These are phyloP conservation scores for Myotis daubentonii DNA, from an alignment of 2,797 vertebrate genomes.

Conservation along the genomic window DNA sequence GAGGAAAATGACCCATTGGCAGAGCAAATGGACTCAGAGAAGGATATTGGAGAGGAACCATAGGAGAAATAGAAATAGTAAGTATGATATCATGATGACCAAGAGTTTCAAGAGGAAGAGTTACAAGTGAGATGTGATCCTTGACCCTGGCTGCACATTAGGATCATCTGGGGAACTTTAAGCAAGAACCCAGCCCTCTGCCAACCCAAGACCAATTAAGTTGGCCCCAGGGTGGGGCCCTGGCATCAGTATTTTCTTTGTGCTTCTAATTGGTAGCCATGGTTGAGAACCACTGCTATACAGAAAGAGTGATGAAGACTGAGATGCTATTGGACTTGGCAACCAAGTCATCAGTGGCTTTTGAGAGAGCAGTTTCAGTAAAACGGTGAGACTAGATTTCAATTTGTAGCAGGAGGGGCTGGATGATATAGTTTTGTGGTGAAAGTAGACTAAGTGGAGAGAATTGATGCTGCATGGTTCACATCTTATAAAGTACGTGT, in stretches of 20 bases:
- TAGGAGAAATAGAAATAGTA: background rate
- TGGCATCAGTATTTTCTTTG: background rate
- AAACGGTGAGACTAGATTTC: background rate
- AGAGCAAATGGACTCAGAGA: background rate
- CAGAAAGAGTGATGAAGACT: background rate
- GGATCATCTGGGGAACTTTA: background rate
- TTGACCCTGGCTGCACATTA: background rate
- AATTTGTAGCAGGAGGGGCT: background rate
- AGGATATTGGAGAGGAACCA: background rate
- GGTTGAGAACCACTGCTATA: background rate
- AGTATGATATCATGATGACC: background rate
- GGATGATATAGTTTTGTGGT: conserved; percentile 9
- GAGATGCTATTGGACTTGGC: conserved; percentile 17
- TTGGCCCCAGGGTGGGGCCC: background rate
- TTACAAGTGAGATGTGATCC: background rate
- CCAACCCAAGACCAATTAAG: background rate
- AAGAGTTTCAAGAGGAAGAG: background rate
- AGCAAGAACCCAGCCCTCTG: background rate
- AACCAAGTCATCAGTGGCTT: background rate
- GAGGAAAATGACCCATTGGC: background rate
- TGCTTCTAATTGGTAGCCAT: background rate
- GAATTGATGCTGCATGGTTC: background rate
- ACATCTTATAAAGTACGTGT: background rate
- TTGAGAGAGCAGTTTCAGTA: background rate
- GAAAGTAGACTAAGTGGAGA: conserved; percentile 23